Base-by-base conservation (phyloP, 2,888 invertebrate species). In the Teinopalpus imperialis region DNA sequence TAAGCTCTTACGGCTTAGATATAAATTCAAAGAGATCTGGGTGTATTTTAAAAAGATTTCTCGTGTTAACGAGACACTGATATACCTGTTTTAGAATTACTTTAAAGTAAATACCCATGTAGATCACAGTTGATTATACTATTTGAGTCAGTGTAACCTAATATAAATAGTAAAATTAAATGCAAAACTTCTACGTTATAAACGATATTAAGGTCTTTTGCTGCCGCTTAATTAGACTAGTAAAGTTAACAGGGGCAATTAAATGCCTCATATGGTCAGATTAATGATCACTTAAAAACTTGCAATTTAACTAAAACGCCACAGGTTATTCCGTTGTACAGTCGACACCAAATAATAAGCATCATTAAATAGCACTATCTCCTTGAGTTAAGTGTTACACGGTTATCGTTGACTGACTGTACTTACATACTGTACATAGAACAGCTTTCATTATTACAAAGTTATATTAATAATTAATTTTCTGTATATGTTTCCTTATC, bases 301-400 rank as follows among this genome's bases (percentile, higher is more conserved):
- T 49, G 54, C 53, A 60, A 65, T 37, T 37, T 31, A 44, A 31
- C 26, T 32, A 18, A 8, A 44, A 23, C 32, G 12, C 30, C 10
- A n/a, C 43, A 10, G 27, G 29, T 29, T 10, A 3, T 36, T 30
- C 29, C 21, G 10, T 9, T 42, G 12, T 18, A 14, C 4, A 29
- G 35, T 24, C 6, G n/a, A n/a, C 13, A 13, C 5, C 14, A 24
- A 12, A 18, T 26, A 41, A 27, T 27, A 21, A 35, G 41, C 30
- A 14, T 42, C 37, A 8, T 24, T 31, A 32, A 31, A 41, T 24
- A 24, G 31, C 24, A 16, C 41, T 41, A 31, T 41, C 41, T 31
- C 41, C 24, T 23, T 13, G 14, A 2, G 14, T 23, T 16, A 31
- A 30, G 30, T 39, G 27, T 21, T 10, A 13, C 18, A 20, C 8